Evolutionary conservation across 2,888 invertebrate genomes (phyloP).

Genomic region (Tineola bisselliella): DNA sequence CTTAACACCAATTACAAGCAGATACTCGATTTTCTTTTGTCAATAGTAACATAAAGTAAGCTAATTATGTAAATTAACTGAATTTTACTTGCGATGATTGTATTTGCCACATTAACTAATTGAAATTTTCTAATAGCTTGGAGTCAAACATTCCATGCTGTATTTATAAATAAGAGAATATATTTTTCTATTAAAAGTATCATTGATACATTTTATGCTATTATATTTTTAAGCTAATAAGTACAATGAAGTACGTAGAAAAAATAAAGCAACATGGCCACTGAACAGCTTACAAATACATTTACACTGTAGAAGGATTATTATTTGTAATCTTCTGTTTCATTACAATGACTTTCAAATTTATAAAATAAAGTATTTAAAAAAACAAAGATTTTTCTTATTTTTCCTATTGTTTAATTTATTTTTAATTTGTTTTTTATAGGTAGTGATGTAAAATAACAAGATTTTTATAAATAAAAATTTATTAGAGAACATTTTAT

Average conservation of each 20-base stretch:
- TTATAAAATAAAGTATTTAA: not conserved
- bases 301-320: not conserved
- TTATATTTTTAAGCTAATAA: slow-evolving; percentile 1
- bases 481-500: too few relatives aligned
- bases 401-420: too few relatives aligned
- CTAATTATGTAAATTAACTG: too few relatives aligned
- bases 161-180: not conserved
- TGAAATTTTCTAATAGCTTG: not conserved
- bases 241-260: not conserved
- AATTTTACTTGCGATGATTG: too few relatives aligned
- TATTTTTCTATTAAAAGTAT: not conserved
- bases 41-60: too few relatives aligned
- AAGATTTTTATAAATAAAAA: too few relatives aligned
- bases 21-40: too few relatives aligned
- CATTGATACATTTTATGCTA: not conserved
- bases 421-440: too few relatives aligned
- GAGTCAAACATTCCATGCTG: slow-evolving; percentile 1
- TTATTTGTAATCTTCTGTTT: not conserved
- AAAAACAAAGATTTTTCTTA: not conserved
- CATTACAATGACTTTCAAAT: not conserved
- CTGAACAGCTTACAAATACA: not conserved
- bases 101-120: not conserved
- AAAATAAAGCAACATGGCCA: not conserved
- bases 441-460: too few relatives aligned
- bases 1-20: too few relatives aligned